Evolutionary conservation across 2,113 vertebrate genomes (phyloP), one percentile per base, ranked within the genome.

Genomic region (Andinoacara biseriatus): DNA sequence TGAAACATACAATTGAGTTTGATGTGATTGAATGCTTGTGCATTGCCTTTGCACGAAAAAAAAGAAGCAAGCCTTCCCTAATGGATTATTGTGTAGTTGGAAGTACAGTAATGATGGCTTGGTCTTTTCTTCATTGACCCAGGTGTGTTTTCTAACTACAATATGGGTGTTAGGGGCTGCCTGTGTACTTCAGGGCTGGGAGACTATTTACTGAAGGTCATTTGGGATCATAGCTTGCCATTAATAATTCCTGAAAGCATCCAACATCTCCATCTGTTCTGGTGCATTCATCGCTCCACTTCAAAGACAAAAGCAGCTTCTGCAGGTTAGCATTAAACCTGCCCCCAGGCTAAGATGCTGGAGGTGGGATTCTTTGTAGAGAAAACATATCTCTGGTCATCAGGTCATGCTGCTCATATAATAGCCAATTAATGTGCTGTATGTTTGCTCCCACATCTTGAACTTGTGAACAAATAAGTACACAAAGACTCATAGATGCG

Each of bases 221-320:
- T 95, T 92, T 93, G 93, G 94, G 95, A 95, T 95, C 94, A 94
- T 93, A 87, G 94, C 74, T 29, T 87, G 90, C 88, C 93, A 96
- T 95, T 95, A 95, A 95, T 95, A 95, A 94, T 94, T 93, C 89
- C 91, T 89, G 93, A 92, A 95, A 94, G 90, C 90, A 93, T 93
- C 90, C 92, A 91, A 91, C 85, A 91, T 94, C 91, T 93, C 94
- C 92, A 94, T 95, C 93, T 94, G 94, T 92, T 92, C 79, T 63
- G 84, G 86, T 63, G 78, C 80, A 84, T 87, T 89, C 89, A 92
- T 91, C 80, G 78, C 90, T 92, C 88, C 84, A 89, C 90, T 94
- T 93, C 90, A 90, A 90, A 93, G 93, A 93, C 93, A 90, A 94
- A 94, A 79, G 85, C 87, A 78, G 85, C 74, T 72, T 90, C 87